Conservation (phyloP, 2,113 vertebrate species). For the Furnarius figulus region DNA sequence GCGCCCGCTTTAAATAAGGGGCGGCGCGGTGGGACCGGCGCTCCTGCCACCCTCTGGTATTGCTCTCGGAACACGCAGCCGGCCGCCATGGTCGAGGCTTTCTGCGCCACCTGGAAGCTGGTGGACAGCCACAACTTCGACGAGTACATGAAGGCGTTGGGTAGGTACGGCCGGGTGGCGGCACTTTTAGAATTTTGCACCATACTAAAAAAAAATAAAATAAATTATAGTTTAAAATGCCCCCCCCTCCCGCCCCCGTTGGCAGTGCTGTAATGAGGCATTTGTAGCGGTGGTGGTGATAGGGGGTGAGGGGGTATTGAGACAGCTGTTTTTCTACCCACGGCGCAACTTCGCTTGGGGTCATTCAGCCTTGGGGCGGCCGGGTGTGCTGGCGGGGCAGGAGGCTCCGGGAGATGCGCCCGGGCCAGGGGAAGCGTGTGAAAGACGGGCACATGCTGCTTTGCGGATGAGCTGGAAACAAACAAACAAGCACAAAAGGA, state of each 20-base stretch:
- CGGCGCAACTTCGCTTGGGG: neutral
- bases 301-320: no score
- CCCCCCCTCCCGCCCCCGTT: fast-evolving
- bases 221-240: neutral
- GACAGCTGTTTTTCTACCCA: neutral
- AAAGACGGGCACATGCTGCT: neutral
- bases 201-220: no score
- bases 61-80: neutral
- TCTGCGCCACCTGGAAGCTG: slow-evolving; percentile 93
- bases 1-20: slow-evolving; percentile 25
- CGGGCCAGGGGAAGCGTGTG: neutral
- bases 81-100: slow-evolving; percentile 87
- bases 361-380: neutral
- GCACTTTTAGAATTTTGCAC: neutral
- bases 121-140: slow-evolving; percentile 92
- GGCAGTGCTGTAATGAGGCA: neutral
- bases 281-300: no score
- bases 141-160: slow-evolving; percentile 91
- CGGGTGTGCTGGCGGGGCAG: neutral
- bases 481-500: neutral
- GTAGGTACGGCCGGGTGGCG: slow-evolving; percentile 72
- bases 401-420: neutral
- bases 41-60: fast-evolving
- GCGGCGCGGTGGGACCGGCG: fast-evolving
- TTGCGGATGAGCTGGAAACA: neutral